Conservation (phyloP, 1,140 invertebrate genomes). For the Euschistus heros region DNA sequence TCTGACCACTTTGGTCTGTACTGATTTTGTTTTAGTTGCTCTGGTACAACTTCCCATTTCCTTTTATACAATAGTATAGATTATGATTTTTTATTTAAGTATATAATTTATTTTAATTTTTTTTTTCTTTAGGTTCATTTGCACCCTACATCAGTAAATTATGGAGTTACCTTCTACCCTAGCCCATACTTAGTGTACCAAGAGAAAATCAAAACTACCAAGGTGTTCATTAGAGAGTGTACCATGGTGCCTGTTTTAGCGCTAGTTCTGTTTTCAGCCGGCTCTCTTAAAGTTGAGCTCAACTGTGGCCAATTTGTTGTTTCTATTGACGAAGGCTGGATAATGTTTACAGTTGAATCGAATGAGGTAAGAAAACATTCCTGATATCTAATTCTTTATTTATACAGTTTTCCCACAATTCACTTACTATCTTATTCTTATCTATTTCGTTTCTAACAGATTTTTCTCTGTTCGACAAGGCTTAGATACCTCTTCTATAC, state of each 20-base stretch:
- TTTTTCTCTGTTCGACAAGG: no score
- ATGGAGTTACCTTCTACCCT: slow-evolving; percentile 47
- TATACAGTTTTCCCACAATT: no score
- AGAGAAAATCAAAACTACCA: slow-evolving; percentile 69
- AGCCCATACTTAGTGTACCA: slow-evolving; percentile 74
- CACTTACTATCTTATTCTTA: no score
- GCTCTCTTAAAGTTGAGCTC: slow-evolving; percentile 57
- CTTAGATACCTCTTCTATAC: no score
- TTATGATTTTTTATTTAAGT: background rate
- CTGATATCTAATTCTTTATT: background rate
- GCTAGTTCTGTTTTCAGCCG: slow-evolving; percentile 68
- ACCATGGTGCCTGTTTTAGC: slow-evolving; percentile 67
- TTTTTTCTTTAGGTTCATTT: slow-evolving; percentile 42
- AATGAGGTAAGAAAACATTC: slow-evolving; percentile 46
- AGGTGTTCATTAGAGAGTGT: slow-evolving; percentile 68
- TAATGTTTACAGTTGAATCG: slow-evolving; percentile 63
- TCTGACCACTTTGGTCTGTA: no score
- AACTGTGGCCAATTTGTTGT: slow-evolving; percentile 62
- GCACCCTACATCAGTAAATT: slow-evolving; percentile 71
- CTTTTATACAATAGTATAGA: background rate
- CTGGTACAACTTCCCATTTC: no score
- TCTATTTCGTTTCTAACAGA: no score
- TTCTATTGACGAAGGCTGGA: slow-evolving; percentile 73
- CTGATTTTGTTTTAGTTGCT: no score
- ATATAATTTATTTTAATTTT: slow-evolving; percentile 11